These are phyloP conservation scores for human DNA, from an alignment of 2,113 vertebrate species.

Conservation along the genomic window DNA sequence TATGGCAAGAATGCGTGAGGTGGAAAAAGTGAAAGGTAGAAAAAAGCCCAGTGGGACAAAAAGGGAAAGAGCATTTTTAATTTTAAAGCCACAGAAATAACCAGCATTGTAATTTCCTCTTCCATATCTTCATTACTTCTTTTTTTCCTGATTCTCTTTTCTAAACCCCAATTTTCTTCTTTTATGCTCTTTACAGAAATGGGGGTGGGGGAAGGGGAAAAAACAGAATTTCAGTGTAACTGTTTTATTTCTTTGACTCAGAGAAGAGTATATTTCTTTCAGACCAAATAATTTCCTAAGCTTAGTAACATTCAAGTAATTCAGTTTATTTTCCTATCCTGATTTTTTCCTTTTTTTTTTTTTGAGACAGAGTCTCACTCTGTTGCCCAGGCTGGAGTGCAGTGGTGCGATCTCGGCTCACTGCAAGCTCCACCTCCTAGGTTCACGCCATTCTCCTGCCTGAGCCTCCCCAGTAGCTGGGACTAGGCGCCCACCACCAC, in stretches of 20 bases:
- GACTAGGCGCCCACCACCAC: no score
- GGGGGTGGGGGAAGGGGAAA: not conserved
- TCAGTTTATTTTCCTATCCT: not conserved
- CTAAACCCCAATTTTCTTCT: constrained; percentile 4
- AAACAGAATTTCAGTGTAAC: constrained; percentile 1
- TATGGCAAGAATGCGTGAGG: not conserved
- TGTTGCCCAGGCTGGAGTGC: no score
- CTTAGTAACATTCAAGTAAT: constrained; percentile 28
- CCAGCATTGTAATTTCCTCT: not conserved
- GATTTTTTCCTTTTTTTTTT: no score
- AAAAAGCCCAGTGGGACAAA: not conserved
- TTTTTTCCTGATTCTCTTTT: constrained; percentile 6
- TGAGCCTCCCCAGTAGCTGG: no score
- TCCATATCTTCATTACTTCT: not conserved
- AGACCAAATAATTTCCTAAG: not conserved
- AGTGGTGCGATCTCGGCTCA: fast-evolving
- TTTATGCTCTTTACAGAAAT: constrained; percentile 22
- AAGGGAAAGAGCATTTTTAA: not conserved
- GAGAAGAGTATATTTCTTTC: not conserved
- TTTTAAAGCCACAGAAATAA: not conserved
- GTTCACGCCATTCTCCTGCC: no score
- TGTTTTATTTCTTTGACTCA: constrained; percentile 1
- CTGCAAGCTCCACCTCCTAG: no score
- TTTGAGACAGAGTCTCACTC: no score
- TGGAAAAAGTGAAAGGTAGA: not conserved